phyloP scores from a whole-genome alignment of 53 echinoderm and acorn worm genomes.

The Arbacia lixula region DNA sequence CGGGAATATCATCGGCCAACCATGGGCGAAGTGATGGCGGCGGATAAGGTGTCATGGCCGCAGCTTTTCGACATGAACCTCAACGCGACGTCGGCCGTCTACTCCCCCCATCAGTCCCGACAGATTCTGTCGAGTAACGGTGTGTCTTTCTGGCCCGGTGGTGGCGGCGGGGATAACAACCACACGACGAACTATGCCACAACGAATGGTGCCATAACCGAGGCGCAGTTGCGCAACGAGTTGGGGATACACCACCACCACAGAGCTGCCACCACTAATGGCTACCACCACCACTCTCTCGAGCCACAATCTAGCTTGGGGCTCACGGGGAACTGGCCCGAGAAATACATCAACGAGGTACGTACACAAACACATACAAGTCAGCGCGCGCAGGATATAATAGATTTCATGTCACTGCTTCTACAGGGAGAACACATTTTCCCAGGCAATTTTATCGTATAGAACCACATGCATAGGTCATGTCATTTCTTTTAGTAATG shows the following conservation, averaged over 20 bases:
- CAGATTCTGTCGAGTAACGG: constrained; percentile 45
- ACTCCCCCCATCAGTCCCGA: constrained; percentile 46
- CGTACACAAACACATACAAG: not conserved
- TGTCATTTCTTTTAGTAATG: no score
- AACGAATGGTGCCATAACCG: constrained; percentile 35
- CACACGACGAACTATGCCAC: constrained; percentile 35
- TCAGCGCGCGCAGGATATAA: no score
- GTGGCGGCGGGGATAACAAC: constrained; percentile 1
- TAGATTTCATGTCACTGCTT: no score
- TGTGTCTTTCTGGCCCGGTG: constrained; percentile 17
- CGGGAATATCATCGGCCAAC: not conserved
- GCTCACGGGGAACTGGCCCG: constrained; percentile 54
- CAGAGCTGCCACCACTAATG: constrained; percentile 34
- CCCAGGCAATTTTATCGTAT: no score
- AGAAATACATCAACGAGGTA: constrained; percentile 58
- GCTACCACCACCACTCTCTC: constrained; percentile 29
- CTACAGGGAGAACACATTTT: no score
- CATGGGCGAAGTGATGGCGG: constrained; percentile 56
- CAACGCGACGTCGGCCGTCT: constrained; percentile 54
- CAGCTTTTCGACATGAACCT: constrained; percentile 50
- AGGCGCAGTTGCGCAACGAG: constrained; percentile 48
- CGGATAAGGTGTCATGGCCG: constrained; percentile 45
- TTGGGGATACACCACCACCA: not conserved
- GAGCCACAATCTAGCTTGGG: constrained; percentile 37
- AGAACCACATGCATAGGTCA: no score